Conservation (phyloP, 1,140 invertebrate species). For the Aphelinus atriplicis region DNA sequence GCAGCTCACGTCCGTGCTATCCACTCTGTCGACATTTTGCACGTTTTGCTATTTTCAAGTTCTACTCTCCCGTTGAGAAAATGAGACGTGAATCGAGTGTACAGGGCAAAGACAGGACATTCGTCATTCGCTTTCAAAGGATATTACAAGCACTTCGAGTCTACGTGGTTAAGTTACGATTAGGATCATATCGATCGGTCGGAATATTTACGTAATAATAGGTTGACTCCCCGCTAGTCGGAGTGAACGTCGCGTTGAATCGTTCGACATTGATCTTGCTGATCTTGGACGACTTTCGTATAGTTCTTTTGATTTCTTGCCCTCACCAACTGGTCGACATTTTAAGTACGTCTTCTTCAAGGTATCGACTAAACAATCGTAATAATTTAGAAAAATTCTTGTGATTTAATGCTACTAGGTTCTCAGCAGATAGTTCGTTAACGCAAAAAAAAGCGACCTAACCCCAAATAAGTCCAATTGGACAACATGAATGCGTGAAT, state of each 20-base stretch:
- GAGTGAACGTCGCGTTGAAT: conserved; percentile 45
- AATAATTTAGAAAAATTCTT: background rate
- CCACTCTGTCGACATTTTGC: background rate
- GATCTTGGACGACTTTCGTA: conserved; percentile 30
- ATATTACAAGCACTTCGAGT: too few species aligned
- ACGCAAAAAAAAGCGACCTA: too few species aligned
- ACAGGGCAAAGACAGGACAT: background rate
- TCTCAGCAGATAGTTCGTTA: too few species aligned
- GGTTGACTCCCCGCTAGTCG: conserved; percentile 25
- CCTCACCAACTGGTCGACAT: conserved; percentile 24
- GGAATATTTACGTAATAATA: conserved; percentile 1
- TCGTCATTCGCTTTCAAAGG: too few species aligned
- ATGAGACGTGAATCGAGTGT: background rate
- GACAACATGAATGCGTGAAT: too few species aligned
- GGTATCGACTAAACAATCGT: conserved; percentile 36
- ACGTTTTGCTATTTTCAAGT: conserved; percentile 38
- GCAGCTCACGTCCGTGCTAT: conserved; percentile 48
- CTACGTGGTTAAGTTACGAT: too few species aligned
- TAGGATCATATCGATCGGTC: background rate
- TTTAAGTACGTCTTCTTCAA: conserved; percentile 41
- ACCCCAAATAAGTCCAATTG: too few species aligned
- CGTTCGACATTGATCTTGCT: conserved; percentile 31
- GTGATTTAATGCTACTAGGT: background rate
- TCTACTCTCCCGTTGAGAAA: background rate
- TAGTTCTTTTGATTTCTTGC: conserved; percentile 20